Evolutionary conservation across 2,797 vertebrate genomes (phyloP), one percentile per base, ranked within the genome.

Genomic region (Triplophysa bombifrons): DNA sequence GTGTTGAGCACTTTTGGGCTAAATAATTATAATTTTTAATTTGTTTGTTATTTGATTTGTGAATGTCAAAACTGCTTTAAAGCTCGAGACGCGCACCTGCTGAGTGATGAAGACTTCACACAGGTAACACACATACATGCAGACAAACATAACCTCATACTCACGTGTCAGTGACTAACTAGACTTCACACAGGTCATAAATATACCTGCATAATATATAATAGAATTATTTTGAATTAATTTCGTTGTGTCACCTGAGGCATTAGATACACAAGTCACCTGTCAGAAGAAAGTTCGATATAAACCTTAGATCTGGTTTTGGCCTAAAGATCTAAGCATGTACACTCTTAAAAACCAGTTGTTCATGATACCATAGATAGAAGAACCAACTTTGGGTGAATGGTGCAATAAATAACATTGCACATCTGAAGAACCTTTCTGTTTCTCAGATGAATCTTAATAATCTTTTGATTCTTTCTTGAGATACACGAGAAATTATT

Each of bases 31-130:
- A n/a, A 5, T 20, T 3, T 8, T n/a, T n/a, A n/a, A n/a, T n/a
- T n/a, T n/a, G n/a, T 5, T 6, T 13, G 1, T 7, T 1, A 30
- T 3, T 13, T 2, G 11, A 97, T 98, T 89, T 98, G 96, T 91
- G 98, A 98, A 93, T 99, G 96, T 89, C 97, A 98, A 92, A 98
- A 99, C 89, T 98, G 97, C 90, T 99, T 99, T 87, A 98, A 97
- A 79, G 95, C 97, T 65, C 91, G 96, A 77, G 97, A 98, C 85
- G 97, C 96, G 1, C 97, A 98, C 89, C 89, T 97, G 88, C 93
- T 98, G 84, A 96, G 94, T 87, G 96, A 99, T 80, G 95, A 98
- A 84, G 96, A 98, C 90, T 88, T 98, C 65, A 95, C 93, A 84
- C 96, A 98, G n/a, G n/a, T n/a, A n/a, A n/a, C n/a, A n/a, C n/a